Evolutionary conservation across 1,140 invertebrate species (phyloP).

Genomic region (Stegodyphus dumicola): DNA sequence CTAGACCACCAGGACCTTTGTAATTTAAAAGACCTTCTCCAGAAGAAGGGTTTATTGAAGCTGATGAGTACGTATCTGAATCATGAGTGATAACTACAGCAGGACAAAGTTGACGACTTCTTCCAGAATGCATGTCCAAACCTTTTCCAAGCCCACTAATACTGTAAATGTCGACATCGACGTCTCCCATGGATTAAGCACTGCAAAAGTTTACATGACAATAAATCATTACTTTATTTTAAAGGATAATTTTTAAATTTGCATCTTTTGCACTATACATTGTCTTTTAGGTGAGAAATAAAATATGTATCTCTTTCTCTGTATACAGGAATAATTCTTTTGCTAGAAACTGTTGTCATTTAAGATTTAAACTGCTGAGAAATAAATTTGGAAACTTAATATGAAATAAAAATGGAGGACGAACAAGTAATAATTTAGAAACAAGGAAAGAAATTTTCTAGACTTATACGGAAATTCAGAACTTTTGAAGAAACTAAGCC

Average conservation of each 20-base stretch:
- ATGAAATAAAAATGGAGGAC: no score
- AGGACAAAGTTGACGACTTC: conserved; percentile 31
- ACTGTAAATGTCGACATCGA: conserved; percentile 37
- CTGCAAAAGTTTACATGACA: background rate
- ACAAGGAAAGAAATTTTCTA: no score
- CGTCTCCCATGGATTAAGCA: conserved; percentile 22
- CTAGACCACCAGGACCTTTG: conserved; percentile 29
- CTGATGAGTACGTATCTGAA: conserved; percentile 24
- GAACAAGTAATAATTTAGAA: no score
- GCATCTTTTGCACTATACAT: no score
- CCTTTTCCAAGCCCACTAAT: conserved; percentile 24
- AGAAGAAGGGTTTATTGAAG: conserved; percentile 40
- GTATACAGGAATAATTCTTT: no score
- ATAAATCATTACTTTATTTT: background rate
- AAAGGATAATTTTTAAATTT: background rate
- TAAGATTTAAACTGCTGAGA: no score
- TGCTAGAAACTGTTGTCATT: no score
- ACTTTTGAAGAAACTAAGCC: no score
- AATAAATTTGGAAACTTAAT: no score
- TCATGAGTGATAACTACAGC: conserved; percentile 52
- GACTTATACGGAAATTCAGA: no score
- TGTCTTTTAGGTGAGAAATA: no score
- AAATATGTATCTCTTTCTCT: no score
- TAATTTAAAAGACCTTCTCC: conserved; percentile 42
- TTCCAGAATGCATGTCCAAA: background rate